Evolutionary conservation across 2,888 invertebrate species (phyloP), one percentile per base, ranked within the genome.

Genomic region (Euzophera pinguis): DNA sequence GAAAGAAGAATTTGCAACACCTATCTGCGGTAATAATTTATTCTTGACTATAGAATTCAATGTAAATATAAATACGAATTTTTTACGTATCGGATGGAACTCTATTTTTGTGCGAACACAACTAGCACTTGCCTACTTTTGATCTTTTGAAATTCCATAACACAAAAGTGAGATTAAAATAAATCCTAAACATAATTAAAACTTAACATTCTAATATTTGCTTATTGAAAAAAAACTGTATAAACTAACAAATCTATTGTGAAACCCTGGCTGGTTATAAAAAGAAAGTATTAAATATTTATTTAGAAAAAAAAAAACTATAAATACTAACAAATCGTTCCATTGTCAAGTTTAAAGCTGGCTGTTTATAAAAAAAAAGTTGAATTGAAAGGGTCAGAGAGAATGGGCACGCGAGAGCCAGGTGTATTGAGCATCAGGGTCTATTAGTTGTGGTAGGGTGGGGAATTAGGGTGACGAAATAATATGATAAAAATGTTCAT

Each of bases 251-350:
- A 34, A 32, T n/a, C 45, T 45, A 45, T 45, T 45, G 14, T 45
- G 13, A 45, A n/a, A 45, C 0, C 12, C 22, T 22, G 22, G 22
- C 22, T 22, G 22, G 3, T 22, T 22, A 22, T 22, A 22, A 22
- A 22, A 3, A 22, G 5, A 22, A 22, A 22, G 22, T 32, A 7
- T 1, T 32, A 4, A 9, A 16, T 45, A 45, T 45, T 45, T 45
- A 14, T 14, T 45, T 16, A 34, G 3, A 39, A n/a, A 32, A 45
- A 45, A 45, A 32, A 45, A 45, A 10, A 10, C 13, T 32, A 45
- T 45, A 45, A 45, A 45, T 34, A 45, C 45, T 45, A 16, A 45
- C 45, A 45, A 45, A 45, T 45, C 45, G 45, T 45, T 45, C 45
- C 32, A 45, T 45, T 45, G 29, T 45, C 14, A 45, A 45, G 3